A percentile compares a stretch with the other conserved stretches of the same genome.
Evolutionary conservation across 2,797 vertebrate species (phyloP).

Genomic region (Galaxias olidus): DNA sequence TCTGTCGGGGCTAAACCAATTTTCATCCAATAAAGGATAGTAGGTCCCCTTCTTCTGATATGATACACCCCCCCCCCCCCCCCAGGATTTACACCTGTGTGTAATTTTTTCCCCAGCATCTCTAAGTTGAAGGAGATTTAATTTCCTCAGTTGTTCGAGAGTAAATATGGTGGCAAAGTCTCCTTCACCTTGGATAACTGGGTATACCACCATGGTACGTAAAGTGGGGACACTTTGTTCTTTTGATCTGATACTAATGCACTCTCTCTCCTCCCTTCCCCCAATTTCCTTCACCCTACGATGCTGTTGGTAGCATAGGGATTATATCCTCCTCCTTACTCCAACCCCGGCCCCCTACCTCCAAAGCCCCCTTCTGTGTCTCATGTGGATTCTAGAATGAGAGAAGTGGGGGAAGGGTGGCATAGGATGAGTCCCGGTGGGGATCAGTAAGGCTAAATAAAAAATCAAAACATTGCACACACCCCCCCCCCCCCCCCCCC

Average conservation of each 20-base stretch:
- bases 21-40: slow-evolving; percentile 23
- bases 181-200: slow-evolving; percentile 22
- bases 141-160: not conserved
- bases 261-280: slow-evolving; percentile 32
- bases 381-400: slow-evolving; percentile 48
- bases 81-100: too few species aligned
- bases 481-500: slow-evolving; percentile 16
- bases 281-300: slow-evolving; percentile 29
- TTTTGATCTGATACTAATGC: slow-evolving; percentile 56
- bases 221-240: slow-evolving; percentile 59
- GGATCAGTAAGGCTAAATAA: slow-evolving; percentile 68
- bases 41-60: slow-evolving; percentile 27
- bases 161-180: slow-evolving; percentile 15
- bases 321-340: slow-evolving; percentile 62
- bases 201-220: slow-evolving; percentile 30
- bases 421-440: slow-evolving; percentile 43
- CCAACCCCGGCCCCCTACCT: not conserved
- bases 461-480: slow-evolving; percentile 61
- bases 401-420: slow-evolving; percentile 46
- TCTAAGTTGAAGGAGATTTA: slow-evolving; percentile 16
- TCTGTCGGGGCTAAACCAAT: slow-evolving; percentile 38
- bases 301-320: slow-evolving; percentile 45
- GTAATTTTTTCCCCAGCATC: slow-evolving; percentile 16
- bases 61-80: slow-evolving; percentile 14
- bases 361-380: slow-evolving; percentile 28